Evolutionary conservation across 2,888 invertebrate genomes (phyloP), one percentile per base, ranked within the genome.

Genomic region (Cosmia pyralina): DNA sequence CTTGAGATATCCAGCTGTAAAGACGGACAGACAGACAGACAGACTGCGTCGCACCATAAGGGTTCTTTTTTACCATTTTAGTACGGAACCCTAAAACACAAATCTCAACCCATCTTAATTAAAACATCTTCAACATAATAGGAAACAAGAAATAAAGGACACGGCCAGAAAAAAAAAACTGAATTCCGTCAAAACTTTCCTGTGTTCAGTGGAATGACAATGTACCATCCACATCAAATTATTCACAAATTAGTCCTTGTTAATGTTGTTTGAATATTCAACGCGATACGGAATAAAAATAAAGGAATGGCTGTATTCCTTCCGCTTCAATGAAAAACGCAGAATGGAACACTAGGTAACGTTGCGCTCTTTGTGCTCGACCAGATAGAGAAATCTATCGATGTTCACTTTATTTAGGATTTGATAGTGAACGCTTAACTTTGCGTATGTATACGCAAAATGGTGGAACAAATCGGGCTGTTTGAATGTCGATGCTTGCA

Each of bases 281-380:
- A 73, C 79, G 65, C 65, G 71, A 80, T 84, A 81, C 77, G 66
- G 80, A 85, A 81, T 17, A 83, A 53, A 82, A 86, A 72, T 75
- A 83, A 80, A 85, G 41, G 74, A 87, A 89, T 85, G 77, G 70
- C 66, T 80, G 81, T 86, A 81, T 87, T 88, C 72, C 70, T 88
- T 90, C 87, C 87, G 87, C 76, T 83, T 80, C 86, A 81, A 72
- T 83, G 86, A 78, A 82, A 83, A 82, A 80, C 83, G 76, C 75
- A 79, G 84, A 88, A 87, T 85, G 83, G 82, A 85, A 85, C 81
- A 84, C 75, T 77, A 69, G 77, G 78, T 82, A 73, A 70, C 82
- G 74, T 78, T 87, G 83, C 80, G 81, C 84, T 87, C 81, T 88
- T 86, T 88, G 74, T 86, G 87, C 85, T 88, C 87, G 81, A 75